Evolutionary conservation across 2,888 invertebrate species (phyloP), one percentile per base, ranked within the genome.

Genomic region (Campoplex nolae): DNA sequence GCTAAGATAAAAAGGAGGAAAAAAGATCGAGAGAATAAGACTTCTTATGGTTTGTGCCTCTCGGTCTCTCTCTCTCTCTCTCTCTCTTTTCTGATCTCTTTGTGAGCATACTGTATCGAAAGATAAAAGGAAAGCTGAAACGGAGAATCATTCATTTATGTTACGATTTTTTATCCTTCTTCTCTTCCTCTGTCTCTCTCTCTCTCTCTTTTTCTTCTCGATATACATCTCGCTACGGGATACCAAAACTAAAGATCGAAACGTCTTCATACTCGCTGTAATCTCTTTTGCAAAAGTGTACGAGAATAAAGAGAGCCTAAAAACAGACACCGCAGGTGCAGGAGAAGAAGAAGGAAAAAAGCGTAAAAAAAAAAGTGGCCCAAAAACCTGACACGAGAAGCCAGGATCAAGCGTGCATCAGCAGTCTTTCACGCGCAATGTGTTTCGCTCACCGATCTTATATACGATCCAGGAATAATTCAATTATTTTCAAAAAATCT

Each of bases 201-300:
- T 73, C 73, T 62, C n/a, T 68, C 23, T 28, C 73, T 54, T 56
- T 73, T 67, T 45, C 32, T 32, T 45, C 54, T 75, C 80, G 89
- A 91, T 90, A 91, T 90, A 90, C 89, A 83, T 90, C 90, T 90
- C 92, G 83, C 92, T 90, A 90, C 92, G 84, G 92, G 91, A 75
- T 87, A 79, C 87, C 86, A 58, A 68, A 73, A 84, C 84, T 83
- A 83, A 75, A 86, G 88, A 90, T 91, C 89, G 87, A 88, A 89
- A 89, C 90, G 90, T 91, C 91, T 91, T 90, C 89, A 91, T 90
- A 88, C 54, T 42, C 35, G 78, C 45, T 51, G 74, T 67, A 62
- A 54, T 80, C 75, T 58, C 56, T 75, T 75, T 75, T 68, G 65
- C 82, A 6, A 28, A n/a, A 56, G 42, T 18, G 35, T 38, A 8